These are phyloP conservation scores for Poeciliopsis gracilis DNA, from an alignment of 2,797 vertebrate species.

Conservation along the genomic window DNA sequence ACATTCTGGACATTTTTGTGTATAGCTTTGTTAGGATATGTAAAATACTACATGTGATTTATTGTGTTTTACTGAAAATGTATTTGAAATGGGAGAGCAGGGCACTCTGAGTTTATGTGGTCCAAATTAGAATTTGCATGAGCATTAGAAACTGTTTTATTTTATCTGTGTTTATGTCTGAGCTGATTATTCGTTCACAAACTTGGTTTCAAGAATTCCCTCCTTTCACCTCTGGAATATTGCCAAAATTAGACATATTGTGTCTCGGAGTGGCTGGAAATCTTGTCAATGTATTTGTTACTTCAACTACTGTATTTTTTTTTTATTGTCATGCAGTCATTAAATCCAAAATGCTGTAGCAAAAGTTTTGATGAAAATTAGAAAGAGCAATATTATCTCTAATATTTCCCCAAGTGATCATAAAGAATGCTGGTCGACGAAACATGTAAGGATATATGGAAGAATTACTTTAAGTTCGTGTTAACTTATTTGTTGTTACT, in stretches of 20 bases:
- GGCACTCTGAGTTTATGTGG: no score
- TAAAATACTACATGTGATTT: neutral
- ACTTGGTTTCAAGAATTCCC: neutral
- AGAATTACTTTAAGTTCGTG: neutral
- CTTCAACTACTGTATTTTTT: neutral
- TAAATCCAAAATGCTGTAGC: neutral
- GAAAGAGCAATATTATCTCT: neutral
- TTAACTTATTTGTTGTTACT: neutral
- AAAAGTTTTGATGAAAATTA: neutral
- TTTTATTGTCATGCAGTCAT: neutral
- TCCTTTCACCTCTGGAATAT: neutral
- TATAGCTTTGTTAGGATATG: slow-evolving; percentile 1
- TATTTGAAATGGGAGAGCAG: neutral
- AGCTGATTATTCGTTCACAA: neutral
- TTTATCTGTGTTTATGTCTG: neutral
- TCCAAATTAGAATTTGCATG: no score
- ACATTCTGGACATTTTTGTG: neutral
- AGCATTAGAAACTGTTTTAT: no score
- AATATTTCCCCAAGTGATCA: neutral
- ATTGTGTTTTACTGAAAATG: neutral
- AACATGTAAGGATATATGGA: neutral
- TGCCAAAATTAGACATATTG: neutral
- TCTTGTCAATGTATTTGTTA: neutral
- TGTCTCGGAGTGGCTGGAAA: neutral
- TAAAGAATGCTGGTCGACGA: no score